Evolutionary conservation across 2,797 vertebrate genomes (phyloP).

Genomic region (Gallirallus australis): DNA sequence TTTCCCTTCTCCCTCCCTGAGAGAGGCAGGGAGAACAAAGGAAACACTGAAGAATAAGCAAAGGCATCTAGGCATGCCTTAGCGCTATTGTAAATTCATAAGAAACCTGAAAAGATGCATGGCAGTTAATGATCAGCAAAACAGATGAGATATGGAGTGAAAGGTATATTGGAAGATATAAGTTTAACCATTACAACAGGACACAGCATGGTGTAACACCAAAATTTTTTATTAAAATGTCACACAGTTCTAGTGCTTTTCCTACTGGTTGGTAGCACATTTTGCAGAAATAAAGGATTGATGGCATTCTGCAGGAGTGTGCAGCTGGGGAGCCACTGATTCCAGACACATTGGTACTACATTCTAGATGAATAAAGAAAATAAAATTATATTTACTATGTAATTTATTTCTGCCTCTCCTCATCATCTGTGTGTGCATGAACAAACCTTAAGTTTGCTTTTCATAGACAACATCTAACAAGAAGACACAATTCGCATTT

Average conservation of each 20-base stretch:
- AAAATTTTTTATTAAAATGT: constrained; percentile 17
- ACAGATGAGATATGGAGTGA: background rate
- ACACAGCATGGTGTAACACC: background rate
- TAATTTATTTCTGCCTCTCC: constrained; percentile 37
- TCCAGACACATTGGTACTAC: constrained; percentile 38
- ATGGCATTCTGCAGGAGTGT: constrained; percentile 21
- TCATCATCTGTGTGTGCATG: background rate
- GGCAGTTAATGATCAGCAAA: background rate
- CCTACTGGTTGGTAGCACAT: background rate
- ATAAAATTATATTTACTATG: constrained; percentile 52
- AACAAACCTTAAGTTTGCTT: constrained; percentile 29
- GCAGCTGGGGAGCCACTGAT: constrained; percentile 27
- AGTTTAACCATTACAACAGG: background rate
- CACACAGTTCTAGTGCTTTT: background rate
- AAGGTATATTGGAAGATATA: background rate
- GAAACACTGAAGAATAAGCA: background rate
- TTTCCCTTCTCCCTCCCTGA: background rate
- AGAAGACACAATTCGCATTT: background rate
- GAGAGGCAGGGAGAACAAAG: constrained; percentile 8
- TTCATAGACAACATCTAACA: background rate
- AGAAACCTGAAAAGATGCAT: constrained; percentile 5
- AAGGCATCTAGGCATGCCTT: background rate
- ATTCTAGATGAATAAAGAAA: constrained; percentile 65
- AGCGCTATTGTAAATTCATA: background rate
- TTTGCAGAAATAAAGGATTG: constrained; percentile 34